Base-by-base conservation (phyloP, 2,888 invertebrate species). In the Poecilus cupreus region DNA sequence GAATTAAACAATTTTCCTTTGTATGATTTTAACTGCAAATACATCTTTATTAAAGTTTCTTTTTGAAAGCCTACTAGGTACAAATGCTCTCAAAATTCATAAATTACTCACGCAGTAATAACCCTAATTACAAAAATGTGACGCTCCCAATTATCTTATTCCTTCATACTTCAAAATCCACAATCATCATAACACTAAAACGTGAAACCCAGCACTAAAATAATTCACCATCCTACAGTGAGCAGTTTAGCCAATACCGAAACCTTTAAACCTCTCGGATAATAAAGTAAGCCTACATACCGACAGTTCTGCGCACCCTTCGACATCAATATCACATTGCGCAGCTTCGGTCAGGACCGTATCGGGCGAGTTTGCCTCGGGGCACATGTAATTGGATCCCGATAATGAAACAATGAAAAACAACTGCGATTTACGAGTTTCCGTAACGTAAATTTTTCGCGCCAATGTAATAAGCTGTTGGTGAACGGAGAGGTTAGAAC, bases 341-440 rank as follows among this genome's bases (percentile, higher is more conserved):
- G 13, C 32, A 32, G 32, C 32, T 8, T 32, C 32, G 32, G 32
- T 10, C 32, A 32, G 78, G 46, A 64, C 78, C 78, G 78, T 78
- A 78, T 78, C 64, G 22, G 46, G 64, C 64, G 37, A 77, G 77
- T 43, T 16, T 60, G 32, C 78, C 46, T 16, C 78, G n/a, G 60
- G 75, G 32, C 51, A 54, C 39, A 43, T 78, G 78, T 78, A 78
- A 78, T 78, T 78, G 78, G 78, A 78, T 78, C 57, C 64, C 64
- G 64, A 78, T 76, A 76, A 76, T 76, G 54, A 76, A 76, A 76
- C 76, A 76, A 76, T 76, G 78, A 78, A 78, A 78, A 78, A 78
- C 39, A 78, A 64, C 64, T 13, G 43, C 78, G 75, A 64, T 68
- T 68, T 68, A 68, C 37, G 64, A 68, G 64, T 68, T 68, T 68